These are phyloP conservation scores for Callimorpha dominula DNA, from an alignment of 2,888 invertebrate species.

Conservation along the genomic window DNA sequence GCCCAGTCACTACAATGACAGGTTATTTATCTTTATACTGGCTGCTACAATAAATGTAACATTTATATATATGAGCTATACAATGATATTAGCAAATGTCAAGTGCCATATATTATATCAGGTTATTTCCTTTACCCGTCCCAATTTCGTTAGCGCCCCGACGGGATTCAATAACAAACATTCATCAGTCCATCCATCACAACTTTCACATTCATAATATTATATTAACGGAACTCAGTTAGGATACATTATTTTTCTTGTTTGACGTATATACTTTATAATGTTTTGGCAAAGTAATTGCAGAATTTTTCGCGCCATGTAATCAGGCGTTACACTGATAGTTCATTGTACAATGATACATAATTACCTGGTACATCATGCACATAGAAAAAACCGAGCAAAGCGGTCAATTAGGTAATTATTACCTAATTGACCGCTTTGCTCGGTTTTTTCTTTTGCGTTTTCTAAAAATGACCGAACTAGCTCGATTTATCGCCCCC, in stretches of 20 bases:
- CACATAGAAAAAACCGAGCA: no score
- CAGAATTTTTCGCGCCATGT: not conserved
- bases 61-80: not conserved
- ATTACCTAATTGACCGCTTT: no score
- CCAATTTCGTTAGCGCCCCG: constrained; percentile 10
- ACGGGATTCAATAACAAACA: constrained; percentile 22
- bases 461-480: no score
- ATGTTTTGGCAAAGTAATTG: not conserved
- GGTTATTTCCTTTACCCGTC: not conserved
- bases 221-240: not conserved
- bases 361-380: no score
- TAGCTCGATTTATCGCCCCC: no score
- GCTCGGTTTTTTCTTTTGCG: no score
- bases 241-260: not conserved
- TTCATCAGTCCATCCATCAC: constrained; percentile 11
- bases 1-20: not conserved
- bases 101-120: not conserved
- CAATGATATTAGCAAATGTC: not conserved
- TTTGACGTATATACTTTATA: not conserved
- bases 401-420: no score
- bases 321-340: not conserved
- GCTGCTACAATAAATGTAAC: not conserved
- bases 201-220: constrained; percentile 5
- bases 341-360: no score
- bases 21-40: not conserved